Conservation (phyloP, 37 sponge, comb jelly and placozoan genomes). For the Sycon ciliatum region DNA sequence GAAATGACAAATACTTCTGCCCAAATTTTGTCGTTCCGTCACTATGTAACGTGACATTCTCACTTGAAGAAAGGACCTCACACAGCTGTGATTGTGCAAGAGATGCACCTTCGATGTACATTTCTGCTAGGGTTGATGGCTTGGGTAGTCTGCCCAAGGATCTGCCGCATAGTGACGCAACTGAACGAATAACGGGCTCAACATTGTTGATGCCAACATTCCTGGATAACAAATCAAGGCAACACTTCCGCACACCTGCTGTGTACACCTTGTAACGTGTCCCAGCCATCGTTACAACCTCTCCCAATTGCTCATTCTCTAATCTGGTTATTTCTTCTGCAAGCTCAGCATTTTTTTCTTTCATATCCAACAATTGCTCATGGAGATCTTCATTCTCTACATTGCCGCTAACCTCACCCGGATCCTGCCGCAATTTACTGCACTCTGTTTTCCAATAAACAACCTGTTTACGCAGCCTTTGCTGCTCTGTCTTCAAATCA, state of each 20-base stretch:
- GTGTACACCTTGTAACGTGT: too few relatives aligned
- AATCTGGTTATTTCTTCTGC: too few relatives aligned
- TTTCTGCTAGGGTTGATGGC: neutral
- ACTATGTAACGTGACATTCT: neutral
- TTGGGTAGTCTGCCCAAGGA: neutral
- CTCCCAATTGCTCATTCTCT: too few relatives aligned
- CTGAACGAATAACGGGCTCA: slow-evolving; percentile 10
- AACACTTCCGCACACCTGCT: neutral
- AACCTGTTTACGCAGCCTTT: too few relatives aligned
- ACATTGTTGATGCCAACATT: neutral
- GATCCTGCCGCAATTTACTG: too few relatives aligned
- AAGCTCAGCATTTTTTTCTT: too few relatives aligned
- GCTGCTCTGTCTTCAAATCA: too few relatives aligned
- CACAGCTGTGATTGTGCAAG: neutral
- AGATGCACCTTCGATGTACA: neutral
- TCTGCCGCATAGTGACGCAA: neutral
- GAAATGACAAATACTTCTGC: slow-evolving; percentile 28
- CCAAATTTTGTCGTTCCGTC: slow-evolving; percentile 43
- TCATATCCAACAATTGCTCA: too few relatives aligned
- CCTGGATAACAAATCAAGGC: neutral
- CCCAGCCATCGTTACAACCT: too few relatives aligned
- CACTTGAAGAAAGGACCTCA: neutral
- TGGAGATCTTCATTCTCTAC: too few relatives aligned
- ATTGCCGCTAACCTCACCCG: too few relatives aligned
- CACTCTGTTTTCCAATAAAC: too few relatives aligned